Evolutionary conservation across 2,888 invertebrate species (phyloP), one percentile per base, ranked within the genome.

Genomic region (Ophioninae sp.): DNA sequence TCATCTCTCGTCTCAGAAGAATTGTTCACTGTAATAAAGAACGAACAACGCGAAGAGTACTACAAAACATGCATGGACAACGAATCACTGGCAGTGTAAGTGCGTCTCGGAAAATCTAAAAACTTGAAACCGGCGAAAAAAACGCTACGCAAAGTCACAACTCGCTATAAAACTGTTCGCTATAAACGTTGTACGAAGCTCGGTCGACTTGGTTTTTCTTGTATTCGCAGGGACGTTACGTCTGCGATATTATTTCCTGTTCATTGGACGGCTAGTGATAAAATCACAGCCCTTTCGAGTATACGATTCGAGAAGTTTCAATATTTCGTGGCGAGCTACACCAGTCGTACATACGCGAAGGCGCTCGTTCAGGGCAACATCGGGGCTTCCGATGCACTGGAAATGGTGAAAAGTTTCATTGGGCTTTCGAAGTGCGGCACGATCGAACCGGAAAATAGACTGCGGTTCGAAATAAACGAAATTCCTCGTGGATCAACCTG

Each of bases 331-430:
- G 89, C 93, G 0, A 90, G 93, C 1, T 95, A 96, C 83, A 94
- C 95, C 2, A 93, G 94, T 44, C 94, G 94, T 75, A 90, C 97
- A 81, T 96, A 96, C 88, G 92, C 97, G 51, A 96, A 97, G 93
- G 94, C 95, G 5, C 93, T 98, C 67, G 94, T 97, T 73, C 97
- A 97, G 93, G 98, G 98, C 10, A 98, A 98, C 92, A 93, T 97
- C n/a, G 94, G 94, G 0, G 94, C 95, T 93, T 93, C 95, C 71
- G 93, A 95, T 10, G 96, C 96, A 0, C 92, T 95, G 23, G 92
- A 93, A 71, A 94, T 96, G 76, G 94, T 95, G 20, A 94, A 95
- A 72, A 94, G 94, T 0, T 94, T 96, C 23, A 90, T 95, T 0
- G 89, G 93, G 0, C 94, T 94, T 17, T 93, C 97, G 10, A 92